Evolutionary conservation across 1,140 invertebrate genomes (phyloP), one percentile per base, ranked within the genome.

Genomic region (Parapsyche elsis): DNA sequence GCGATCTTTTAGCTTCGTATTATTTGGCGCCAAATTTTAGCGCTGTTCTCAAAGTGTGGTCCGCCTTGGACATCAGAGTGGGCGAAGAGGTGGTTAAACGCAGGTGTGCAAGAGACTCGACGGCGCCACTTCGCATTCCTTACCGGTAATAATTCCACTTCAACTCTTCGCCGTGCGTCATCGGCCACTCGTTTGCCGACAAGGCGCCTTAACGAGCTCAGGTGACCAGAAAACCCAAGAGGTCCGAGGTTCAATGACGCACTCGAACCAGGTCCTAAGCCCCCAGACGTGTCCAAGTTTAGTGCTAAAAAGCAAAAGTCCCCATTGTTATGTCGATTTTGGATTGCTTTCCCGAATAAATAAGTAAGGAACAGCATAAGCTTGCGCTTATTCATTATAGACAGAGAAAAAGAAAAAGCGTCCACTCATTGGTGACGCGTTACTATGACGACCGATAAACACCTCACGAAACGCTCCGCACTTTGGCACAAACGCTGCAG

Each of bases 91-190:
- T 78, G 74, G 38, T 26, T 12, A 80, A 84, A 84, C 84, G 87
- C 87, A 88, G 87, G 87, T 88, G 87, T 88, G 86, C 83, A 82
- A 74, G 84, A 88, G 87, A 88, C 87, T 87, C 76, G 84, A 80
- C 85, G 87, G 87, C 87, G 87, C 87, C 87, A 84, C 84, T 84
- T 84, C 85, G 81, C 85, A 88, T 88, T 88, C 87, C 86, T 70
- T 57, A 67, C 82, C 75, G 19, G 16, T 9, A 44, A 75, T 19
- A 38, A 53, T 14, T 23, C 14, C 30, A 30, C 61, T 12, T 24
- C 24, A 21, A 1, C 21, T 67, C 21, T 67, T 24, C 61, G 19
- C 10, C n/a, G 61, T 30, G 61, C 61, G 61, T 67, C 24, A 30
- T 30, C 21, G 19, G 61, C 30, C 7, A 38, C 30, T 38, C 67